Conservation (phyloP, 2,888 invertebrate species). For the Eristalinus sepulchralis region DNA sequence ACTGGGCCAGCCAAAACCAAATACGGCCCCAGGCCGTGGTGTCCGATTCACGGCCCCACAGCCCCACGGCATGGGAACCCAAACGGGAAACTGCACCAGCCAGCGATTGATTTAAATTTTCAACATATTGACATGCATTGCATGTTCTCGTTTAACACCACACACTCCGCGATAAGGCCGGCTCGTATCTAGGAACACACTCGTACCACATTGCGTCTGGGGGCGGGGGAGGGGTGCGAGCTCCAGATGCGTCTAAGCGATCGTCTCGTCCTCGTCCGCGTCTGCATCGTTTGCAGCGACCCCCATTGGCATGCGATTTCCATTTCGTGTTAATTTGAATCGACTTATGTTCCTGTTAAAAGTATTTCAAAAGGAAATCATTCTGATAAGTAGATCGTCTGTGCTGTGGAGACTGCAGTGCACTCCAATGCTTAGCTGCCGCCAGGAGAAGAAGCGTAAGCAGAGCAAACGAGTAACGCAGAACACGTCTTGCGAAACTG, state of each 20-base stretch:
- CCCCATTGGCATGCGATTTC: slow-evolving; percentile 33
- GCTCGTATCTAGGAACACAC: slow-evolving; percentile 41
- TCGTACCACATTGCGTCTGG: slow-evolving; percentile 10
- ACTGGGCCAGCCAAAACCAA: slow-evolving; percentile 25
- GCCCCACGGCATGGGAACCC: neutral
- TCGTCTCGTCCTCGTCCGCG: neutral
- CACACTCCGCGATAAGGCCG: slow-evolving; percentile 54
- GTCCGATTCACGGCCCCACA: slow-evolving; percentile 16
- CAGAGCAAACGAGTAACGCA: slow-evolving; percentile 22
- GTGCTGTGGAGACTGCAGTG: neutral
- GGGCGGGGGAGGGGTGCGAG: slow-evolving; percentile 7
- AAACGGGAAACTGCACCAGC: slow-evolving; percentile 39
- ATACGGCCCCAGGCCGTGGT: slow-evolving; percentile 30
- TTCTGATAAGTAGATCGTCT: slow-evolving; percentile 30
- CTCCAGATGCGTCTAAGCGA: slow-evolving; percentile 18
- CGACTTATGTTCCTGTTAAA: slow-evolving; percentile 63
- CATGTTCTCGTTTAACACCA: slow-evolving; percentile 66
- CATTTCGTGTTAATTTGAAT: slow-evolving; percentile 65
- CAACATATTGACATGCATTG: slow-evolving; percentile 68
- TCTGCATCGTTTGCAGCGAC: no score
- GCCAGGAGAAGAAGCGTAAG: slow-evolving; percentile 14
- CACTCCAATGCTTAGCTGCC: neutral
- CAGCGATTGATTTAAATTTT: slow-evolving; percentile 68
- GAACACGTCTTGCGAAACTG: slow-evolving; percentile 5
- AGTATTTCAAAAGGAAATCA: slow-evolving; percentile 55